Percentiles rank a stretch among this genome's conserved stretches.
These are phyloP conservation scores for Pseudochaenichthys georgianus DNA, from an alignment of 2,797 vertebrate genomes.

Conservation along the genomic window DNA sequence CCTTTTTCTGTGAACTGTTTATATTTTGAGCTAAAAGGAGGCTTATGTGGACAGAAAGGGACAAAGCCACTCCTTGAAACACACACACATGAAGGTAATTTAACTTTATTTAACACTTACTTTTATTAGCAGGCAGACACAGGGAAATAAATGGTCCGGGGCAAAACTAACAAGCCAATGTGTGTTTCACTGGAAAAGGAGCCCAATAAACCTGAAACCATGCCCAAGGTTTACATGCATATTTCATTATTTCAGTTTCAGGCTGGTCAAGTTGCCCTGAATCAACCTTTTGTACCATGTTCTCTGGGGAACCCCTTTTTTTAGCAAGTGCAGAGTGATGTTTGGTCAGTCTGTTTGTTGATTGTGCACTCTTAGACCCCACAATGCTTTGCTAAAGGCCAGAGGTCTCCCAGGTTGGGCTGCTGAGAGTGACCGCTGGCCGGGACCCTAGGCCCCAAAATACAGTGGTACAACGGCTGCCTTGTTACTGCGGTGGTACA, in stretches of 20 bases:
- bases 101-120: constrained; percentile 46
- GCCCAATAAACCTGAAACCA: constrained; percentile 54
- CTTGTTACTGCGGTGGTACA: constrained; percentile 63
- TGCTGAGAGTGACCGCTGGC: constrained; percentile 69
- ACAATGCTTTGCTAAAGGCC: constrained; percentile 62
- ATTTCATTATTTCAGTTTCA: constrained; percentile 63
- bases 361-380: constrained; percentile 50
- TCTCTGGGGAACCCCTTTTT: constrained; percentile 64
- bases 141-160: constrained; percentile 44
- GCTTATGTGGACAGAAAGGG: constrained; percentile 15
- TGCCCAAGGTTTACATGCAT: constrained; percentile 47
- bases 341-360: constrained; percentile 76
- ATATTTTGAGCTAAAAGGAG: constrained; percentile 22
- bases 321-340: constrained; percentile 66
- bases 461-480: constrained; percentile 69
- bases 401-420: constrained; percentile 70
- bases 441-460: constrained; percentile 64
- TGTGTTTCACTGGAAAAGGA: constrained; percentile 62
- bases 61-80: constrained; percentile 28
- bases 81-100: constrained; percentile 11
- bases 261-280: constrained; percentile 62
- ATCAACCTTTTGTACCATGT: constrained; percentile 63
- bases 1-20: constrained; percentile 31
- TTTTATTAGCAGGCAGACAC: constrained; percentile 67
- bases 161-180: constrained; percentile 50